Base-by-base conservation (phyloP, 2,888 invertebrate genomes). In the Drosophila macrospina region DNA sequence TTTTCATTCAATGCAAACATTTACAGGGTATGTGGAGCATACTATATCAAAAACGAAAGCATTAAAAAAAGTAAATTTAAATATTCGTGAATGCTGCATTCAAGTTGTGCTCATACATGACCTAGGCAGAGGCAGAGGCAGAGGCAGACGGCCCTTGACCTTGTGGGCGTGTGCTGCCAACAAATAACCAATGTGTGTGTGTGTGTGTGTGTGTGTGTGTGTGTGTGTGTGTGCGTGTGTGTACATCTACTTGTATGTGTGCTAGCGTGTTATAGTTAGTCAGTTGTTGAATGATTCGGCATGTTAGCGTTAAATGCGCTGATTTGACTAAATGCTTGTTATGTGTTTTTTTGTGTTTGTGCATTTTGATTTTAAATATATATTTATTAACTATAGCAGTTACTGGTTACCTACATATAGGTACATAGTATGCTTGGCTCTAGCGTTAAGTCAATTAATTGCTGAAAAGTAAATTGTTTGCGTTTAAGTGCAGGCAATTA, bases 81-180 rank as follows among this genome's bases (percentile, higher is more conserved):
- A 77, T 77, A 65, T 65, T 59, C 30, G 44, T 51, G 65, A 66
- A 78, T 65, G 73, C 47, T 77, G 78, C 60, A 50, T 44, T 72
- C 45, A 61, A 61, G 74, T 78, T 74, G 54, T 77, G 36, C 62
- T 72, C 66, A 63, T 45, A 75, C 86, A 70, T 78, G 81, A 80
- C 69, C 80, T 87, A 88, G 86, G 76, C 77, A 63, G 72, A 74
- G 85, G 67, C 20, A 20, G 26, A 55, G 66, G 61, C 20, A 20
- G 26, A 55, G 66, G 61, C 64, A 80, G 64, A 69, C 59, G 88
- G 82, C 88, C 88, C 88, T 82, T 82, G 82, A 82, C 82, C 82
- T 82, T 82, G 88, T 60, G 52, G 54, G 74, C 56, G 69, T 75
- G 69, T 55, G 15, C 60, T 44, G 32, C n/a, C 52, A 32, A 52